Evolutionary conservation across 2,797 vertebrate species (phyloP).

Genomic region (Parauchenoglanis punctatus): DNA sequence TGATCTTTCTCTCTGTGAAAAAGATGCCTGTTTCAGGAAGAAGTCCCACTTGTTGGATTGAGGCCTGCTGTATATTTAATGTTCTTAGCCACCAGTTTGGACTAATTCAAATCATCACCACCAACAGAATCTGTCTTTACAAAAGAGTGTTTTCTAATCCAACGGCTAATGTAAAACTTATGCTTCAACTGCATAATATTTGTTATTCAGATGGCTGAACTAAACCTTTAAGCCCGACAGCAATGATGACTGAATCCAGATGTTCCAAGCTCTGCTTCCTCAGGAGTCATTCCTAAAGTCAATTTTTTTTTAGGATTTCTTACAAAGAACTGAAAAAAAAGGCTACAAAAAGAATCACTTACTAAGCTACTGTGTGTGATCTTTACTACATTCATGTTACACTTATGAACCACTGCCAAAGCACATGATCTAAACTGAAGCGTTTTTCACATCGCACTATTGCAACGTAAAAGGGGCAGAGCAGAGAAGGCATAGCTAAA

Average conservation of each 20-base stretch:
- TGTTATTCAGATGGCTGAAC: neutral
- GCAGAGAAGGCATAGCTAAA: neutral
- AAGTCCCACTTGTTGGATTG: neutral
- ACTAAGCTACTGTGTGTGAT: neutral
- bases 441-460: neutral
- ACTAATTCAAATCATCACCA: conserved; percentile 23
- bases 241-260: neutral
- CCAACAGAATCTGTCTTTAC: neutral
- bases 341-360: neutral
- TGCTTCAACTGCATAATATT: neutral
- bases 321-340: neutral
- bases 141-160: neutral
- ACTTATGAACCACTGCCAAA: neutral
- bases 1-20: neutral
- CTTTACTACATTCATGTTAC: neutral
- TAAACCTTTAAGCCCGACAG: neutral
- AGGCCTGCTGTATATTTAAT: conserved; percentile 22
- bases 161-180: conserved; percentile 29
- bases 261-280: neutral
- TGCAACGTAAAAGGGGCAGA: neutral
- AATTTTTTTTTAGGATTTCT: neutral
- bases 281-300: neutral
- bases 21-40: neutral
- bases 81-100: conserved; percentile 11
- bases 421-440: neutral